Percentiles rank a stretch among this genome's conserved stretches.
These are phyloP conservation scores for Coptodon bakossiorum DNA, from an alignment of 2,113 vertebrate genomes.

Conservation along the genomic window DNA sequence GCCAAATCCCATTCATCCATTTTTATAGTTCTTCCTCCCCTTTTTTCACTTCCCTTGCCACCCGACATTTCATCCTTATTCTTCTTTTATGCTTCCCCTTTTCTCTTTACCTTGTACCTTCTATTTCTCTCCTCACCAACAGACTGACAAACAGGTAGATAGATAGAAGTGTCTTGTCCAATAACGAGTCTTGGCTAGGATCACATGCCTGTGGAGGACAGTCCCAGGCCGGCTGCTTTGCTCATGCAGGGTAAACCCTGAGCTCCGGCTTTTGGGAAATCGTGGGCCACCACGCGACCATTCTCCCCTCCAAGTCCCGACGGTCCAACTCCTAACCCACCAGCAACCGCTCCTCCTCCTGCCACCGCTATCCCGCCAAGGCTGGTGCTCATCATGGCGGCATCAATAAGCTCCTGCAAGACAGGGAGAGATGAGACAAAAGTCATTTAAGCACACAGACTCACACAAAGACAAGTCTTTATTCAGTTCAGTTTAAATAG, in stretches of 20 bases:
- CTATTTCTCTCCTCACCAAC: not conserved
- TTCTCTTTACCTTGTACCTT: not conserved
- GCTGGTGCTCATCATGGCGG: constrained; percentile 85
- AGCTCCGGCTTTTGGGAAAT: constrained; percentile 81
- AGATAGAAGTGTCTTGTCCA: not conserved
- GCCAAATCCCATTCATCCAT: too few species aligned
- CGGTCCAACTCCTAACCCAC: constrained; percentile 38
- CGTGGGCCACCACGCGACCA: constrained; percentile 81
- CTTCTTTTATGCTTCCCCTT: too few species aligned
- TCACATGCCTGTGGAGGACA: constrained; percentile 85
- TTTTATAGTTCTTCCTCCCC: not conserved
- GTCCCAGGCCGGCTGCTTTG: constrained; percentile 83
- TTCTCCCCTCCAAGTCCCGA: constrained; percentile 77
- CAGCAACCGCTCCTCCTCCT: not conserved
- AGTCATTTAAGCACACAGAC: not conserved
- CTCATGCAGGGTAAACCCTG: constrained; percentile 89
- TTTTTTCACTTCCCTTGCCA: not conserved
- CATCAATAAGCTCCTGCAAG: constrained; percentile 84
- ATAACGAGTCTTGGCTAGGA: not conserved
- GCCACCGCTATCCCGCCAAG: constrained; percentile 73
- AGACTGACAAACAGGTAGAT: not conserved
- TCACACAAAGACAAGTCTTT: too few species aligned
- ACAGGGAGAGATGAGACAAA: not conserved
- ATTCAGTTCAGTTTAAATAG: not conserved
- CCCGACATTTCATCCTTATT: not conserved